Conservation (phyloP, 2,888 invertebrate species). For the Synergus umbraculus region DNA sequence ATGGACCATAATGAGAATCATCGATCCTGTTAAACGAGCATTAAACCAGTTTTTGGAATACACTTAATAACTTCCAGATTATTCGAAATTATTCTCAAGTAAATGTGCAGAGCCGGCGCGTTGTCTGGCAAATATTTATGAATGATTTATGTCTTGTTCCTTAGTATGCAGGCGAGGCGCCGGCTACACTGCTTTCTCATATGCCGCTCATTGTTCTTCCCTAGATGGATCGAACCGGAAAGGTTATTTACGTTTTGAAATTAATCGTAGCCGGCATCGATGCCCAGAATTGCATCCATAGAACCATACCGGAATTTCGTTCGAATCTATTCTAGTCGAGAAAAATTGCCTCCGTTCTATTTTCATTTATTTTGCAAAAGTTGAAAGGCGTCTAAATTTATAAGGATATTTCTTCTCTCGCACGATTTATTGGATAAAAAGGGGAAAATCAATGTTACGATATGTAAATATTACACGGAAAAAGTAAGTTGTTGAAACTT, state of each 20-base stretch:
- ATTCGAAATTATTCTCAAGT: neutral
- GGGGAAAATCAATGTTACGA: no score
- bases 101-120: constrained; percentile 50
- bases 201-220: constrained; percentile 47
- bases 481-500: no score
- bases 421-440: neutral
- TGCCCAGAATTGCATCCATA: neutral
- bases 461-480: neutral
- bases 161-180: constrained; percentile 51
- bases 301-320: constrained; percentile 43
- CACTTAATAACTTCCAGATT: constrained; percentile 19
- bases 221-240: constrained; percentile 62
- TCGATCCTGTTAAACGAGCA: constrained; percentile 7
- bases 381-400: neutral
- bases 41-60: neutral
- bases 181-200: constrained; percentile 31
- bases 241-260: constrained; percentile 67
- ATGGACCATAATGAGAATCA: neutral
- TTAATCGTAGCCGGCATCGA: constrained; percentile 61
- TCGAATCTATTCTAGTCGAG: constrained; percentile 5
- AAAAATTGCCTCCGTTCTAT: neutral
- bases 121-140: constrained; percentile 62
- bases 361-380: neutral
- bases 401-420: neutral
- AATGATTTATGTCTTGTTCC: constrained; percentile 63